Evolutionary conservation across 1,140 invertebrate genomes (phyloP).

Genomic region (Aphelinus certus): DNA sequence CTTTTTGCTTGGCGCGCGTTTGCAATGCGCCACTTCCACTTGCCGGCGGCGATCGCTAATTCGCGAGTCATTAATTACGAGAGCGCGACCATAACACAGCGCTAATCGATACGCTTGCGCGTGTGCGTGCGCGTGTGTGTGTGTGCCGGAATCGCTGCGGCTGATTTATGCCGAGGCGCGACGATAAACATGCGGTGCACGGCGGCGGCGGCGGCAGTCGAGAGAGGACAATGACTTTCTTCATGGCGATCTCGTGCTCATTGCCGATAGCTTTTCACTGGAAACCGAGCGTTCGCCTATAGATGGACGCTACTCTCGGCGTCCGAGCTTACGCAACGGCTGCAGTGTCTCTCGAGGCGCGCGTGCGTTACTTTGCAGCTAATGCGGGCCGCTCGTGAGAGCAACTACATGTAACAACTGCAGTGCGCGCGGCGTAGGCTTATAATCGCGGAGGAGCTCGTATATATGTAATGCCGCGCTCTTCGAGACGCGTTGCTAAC

Average conservation of each 20-base stretch:
- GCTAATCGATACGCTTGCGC: too few species aligned
- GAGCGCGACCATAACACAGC: too few species aligned
- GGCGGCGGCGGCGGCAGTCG: neutral
- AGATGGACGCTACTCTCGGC: too few species aligned
- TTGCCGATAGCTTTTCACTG: neutral
- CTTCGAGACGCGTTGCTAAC: too few species aligned
- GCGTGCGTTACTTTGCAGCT: too few species aligned
- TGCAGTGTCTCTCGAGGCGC: too few species aligned
- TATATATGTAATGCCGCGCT: too few species aligned
- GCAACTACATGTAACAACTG: too few species aligned
- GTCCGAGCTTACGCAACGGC: slow-evolving; percentile 1
- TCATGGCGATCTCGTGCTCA: neutral
- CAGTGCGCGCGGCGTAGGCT: too few species aligned
- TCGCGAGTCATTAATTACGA: neutral
- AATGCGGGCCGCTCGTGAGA: too few species aligned
- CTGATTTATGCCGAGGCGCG: slow-evolving; percentile 1
- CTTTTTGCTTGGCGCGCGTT: neutral
- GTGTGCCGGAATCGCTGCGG: neutral
- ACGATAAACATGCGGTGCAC: neutral
- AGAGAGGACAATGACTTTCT: slow-evolving; percentile 9
- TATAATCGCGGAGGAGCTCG: too few species aligned
- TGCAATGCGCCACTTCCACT: neutral
- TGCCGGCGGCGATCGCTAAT: slow-evolving; percentile 6
- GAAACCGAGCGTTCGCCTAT: neutral
- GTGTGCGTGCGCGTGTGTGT: neutral